Evolutionary conservation across 2,113 vertebrate genomes (phyloP).

Genomic region (Syngnathoides biaculeatus): DNA sequence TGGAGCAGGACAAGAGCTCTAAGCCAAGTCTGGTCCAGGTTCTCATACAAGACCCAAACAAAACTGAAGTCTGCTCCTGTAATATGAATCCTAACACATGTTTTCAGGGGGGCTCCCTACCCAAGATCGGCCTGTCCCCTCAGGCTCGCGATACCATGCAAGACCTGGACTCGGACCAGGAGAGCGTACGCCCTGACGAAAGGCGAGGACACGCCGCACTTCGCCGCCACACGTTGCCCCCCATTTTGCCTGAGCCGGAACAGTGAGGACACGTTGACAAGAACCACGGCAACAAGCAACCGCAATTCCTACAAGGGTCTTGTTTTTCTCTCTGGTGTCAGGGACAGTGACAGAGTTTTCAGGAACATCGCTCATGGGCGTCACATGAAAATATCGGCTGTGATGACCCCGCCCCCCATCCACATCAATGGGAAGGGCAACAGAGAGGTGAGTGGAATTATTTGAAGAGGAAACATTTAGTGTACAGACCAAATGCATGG

Average conservation of each 20-base stretch:
- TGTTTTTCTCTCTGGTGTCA: slow-evolving; percentile 20
- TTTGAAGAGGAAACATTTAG: neutral
- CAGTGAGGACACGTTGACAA: slow-evolving; percentile 63
- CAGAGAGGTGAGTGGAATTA: slow-evolving; percentile 74
- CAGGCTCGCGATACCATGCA: slow-evolving; percentile 60
- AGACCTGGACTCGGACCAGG: slow-evolving; percentile 79
- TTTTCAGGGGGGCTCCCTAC: slow-evolving; percentile 75
- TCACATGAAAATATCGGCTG: slow-evolving; percentile 66
- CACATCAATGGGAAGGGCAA: slow-evolving; percentile 72
- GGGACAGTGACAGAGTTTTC: slow-evolving; percentile 72
- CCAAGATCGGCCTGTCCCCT: slow-evolving; percentile 66
- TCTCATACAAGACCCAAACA: neutral
- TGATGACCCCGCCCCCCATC: slow-evolving; percentile 81
- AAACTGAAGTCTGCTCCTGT: neutral
- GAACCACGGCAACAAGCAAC: neutral
- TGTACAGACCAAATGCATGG: no score
- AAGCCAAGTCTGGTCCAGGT: neutral
- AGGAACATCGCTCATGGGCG: slow-evolving; percentile 74
- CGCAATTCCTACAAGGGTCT: neutral
- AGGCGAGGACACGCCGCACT: slow-evolving; percentile 53
- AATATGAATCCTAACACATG: neutral
- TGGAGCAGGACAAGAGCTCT: neutral
- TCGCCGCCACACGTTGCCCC: slow-evolving; percentile 71
- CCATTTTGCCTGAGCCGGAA: slow-evolving; percentile 71
- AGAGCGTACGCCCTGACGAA: slow-evolving; percentile 69